Conservation (phyloP, 2,888 invertebrate genomes). For the Mimas tiliae region DNA sequence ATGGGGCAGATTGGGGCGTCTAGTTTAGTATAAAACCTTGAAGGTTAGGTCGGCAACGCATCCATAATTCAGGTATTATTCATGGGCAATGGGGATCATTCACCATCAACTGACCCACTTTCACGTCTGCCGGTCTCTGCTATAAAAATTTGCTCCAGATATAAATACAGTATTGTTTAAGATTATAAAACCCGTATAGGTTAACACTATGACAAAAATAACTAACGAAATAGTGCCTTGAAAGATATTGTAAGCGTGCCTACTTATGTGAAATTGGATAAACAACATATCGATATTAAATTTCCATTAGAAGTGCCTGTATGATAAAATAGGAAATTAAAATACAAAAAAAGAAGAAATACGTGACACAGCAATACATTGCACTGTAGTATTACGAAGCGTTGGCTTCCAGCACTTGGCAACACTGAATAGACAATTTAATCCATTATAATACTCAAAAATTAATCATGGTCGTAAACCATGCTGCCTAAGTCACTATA, state of each 20-base stretch:
- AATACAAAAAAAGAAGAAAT: not conserved
- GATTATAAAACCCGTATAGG: not conserved
- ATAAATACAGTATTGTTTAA: not conserved
- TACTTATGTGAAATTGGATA: too few relatives aligned
- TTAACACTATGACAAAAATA: not conserved
- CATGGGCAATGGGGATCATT: not conserved
- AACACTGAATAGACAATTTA: slow-evolving; percentile 11
- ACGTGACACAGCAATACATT: not conserved
- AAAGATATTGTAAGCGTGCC: not conserved
- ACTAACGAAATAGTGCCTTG: slow-evolving; percentile 7
- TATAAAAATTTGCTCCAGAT: not conserved
- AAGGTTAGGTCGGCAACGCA: not conserved
- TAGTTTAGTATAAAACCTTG: slow-evolving; percentile 84
- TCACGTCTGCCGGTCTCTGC: too few relatives aligned
- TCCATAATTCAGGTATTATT: too few relatives aligned
- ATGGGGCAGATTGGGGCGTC: slow-evolving; percentile 84
- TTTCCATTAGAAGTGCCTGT: not conserved
- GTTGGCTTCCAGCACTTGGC: not conserved
- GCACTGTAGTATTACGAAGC: not conserved
- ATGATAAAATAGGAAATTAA: not conserved
- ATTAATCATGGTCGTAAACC: slow-evolving; percentile 34
- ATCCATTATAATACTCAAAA: slow-evolving; percentile 24
- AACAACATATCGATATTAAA: too few relatives aligned
- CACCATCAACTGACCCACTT: too few relatives aligned
- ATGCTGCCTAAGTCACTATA: slow-evolving; percentile 38